Conservation (phyloP, 2,797 vertebrate genomes). For the Borostomias antarcticus region DNA sequence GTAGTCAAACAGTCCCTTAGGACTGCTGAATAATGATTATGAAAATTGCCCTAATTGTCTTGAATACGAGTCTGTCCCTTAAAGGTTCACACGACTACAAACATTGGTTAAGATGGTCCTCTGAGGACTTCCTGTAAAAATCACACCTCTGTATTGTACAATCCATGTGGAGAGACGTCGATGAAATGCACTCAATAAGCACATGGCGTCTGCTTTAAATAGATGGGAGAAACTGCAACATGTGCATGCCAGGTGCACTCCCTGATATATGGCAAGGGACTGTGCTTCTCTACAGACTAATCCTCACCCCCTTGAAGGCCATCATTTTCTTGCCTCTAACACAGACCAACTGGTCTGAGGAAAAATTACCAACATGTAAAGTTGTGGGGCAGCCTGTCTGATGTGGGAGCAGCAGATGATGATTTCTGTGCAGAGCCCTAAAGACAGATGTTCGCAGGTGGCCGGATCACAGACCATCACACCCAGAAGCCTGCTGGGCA, state of each 20-base stretch:
- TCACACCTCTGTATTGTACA: slow-evolving; percentile 7
- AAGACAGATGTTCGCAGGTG: slow-evolving; percentile 79
- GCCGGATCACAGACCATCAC: slow-evolving; percentile 77
- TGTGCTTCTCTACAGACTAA: slow-evolving; percentile 69
- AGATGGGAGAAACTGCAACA: slow-evolving; percentile 63
- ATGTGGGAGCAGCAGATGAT: slow-evolving; percentile 61
- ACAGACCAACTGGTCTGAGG: slow-evolving; percentile 73
- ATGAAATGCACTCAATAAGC: slow-evolving; percentile 37
- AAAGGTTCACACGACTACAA: slow-evolving; percentile 49
- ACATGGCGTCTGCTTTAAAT: slow-evolving; percentile 40
- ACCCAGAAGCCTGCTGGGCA: slow-evolving; percentile 79
- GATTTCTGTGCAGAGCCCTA: slow-evolving; percentile 73
- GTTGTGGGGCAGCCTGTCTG: slow-evolving; percentile 70
- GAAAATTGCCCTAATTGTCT: slow-evolving; percentile 61
- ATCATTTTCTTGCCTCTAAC: slow-evolving; percentile 77
- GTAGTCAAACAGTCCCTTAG: slow-evolving; percentile 42
- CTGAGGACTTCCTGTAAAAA: slow-evolving; percentile 19
- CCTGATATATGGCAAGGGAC: slow-evolving; percentile 71
- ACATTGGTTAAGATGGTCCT: slow-evolving; percentile 37
- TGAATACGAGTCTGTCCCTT: slow-evolving; percentile 36
- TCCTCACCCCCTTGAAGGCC: slow-evolving; percentile 62
- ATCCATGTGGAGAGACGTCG: slow-evolving; percentile 18
- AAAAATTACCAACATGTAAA: slow-evolving; percentile 76
- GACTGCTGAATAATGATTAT: slow-evolving; percentile 57
- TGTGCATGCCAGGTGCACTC: slow-evolving; percentile 80